Base-by-base conservation (phyloP, 2,888 invertebrate species). In the Synergus itoensis region DNA sequence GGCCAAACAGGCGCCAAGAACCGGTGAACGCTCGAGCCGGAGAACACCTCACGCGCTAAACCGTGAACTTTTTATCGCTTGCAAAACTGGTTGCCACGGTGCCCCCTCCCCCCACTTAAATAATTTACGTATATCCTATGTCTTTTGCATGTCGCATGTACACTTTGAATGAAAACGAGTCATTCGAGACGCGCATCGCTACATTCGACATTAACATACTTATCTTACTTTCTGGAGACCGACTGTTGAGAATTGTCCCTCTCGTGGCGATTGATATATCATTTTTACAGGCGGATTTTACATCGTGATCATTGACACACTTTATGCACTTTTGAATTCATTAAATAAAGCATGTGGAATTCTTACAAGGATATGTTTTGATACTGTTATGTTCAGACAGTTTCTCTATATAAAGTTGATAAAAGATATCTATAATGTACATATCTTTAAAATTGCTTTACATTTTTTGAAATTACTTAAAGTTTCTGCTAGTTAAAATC, bases 1-100 rank as follows among this genome's bases (percentile, higher is more conserved):
- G 83, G 79, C 82, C 83, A 83, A 83, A 78, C 81, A 80, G 82
- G 79, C 83, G 81, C 80, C 83, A 81, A 84, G 80, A 83, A 81
- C 84, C 79, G 79, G 77, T 78, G 82, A 53, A 73, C 48, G 69
- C 36, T 53, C 53, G 36, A 53, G 53, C 36, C 18, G 73, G 36
- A 53, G 73, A 73, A 73, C 73, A 53, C 53, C 53, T 73, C 53
- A 77, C 82, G 76, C 81, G 83, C 81, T 79, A 84, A 85, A 73
- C 82, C 82, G 81, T 64, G 48, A 75, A 80, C 82, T 79, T 82
- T 83, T 84, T 84, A 83, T 84, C 81, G 81, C 78, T 83, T 80
- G 83, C 78, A 84, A 41, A 85, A 85, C 84, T 83, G 84, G 85
- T 85, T 84, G 81, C 79, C 60, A 65, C 65, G 40, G 73, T 76